Base-by-base conservation (phyloP, 1,140 invertebrate species). In the Drosophila murphyi region DNA sequence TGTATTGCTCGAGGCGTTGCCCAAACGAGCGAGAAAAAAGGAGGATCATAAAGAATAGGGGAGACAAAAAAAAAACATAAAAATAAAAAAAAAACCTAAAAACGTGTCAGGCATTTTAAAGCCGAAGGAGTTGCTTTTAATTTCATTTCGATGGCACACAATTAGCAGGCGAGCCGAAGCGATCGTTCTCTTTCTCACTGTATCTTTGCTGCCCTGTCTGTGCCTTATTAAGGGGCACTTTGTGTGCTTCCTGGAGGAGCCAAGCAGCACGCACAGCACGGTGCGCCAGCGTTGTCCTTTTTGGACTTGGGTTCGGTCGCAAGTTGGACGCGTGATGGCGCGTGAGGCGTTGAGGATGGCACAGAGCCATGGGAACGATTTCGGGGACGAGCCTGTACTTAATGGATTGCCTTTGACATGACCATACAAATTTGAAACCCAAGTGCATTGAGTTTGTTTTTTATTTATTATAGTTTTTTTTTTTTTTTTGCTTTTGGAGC, bases 81-180 rank as follows among this genome's bases (percentile, higher is more conserved):
- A 37, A 60, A 37, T 67, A 59, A 60, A 47, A 50, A 56, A 55
- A 3, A 3, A 43, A 45, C 50, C 64, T 51, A 37, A 71, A 79
- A 70, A 79, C 76, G 76, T 79, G 76, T 76, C 67, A 79, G 76
- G 73, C 73, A 79, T 76, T 76, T 57, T 77, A 82, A 88, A 78
- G 77, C 60, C 57, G 67, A 88, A 87, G 83, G 83, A 87, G 83
- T 87, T 88, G 80, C 83, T 88, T 87, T 87, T 83, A 83, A 87
- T 82, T 88, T 82, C 72, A 75, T 83, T 87, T 76, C 70, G 85
- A 83, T 88, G 85, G 83, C 83, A 80, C 77, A 87, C 83, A 87
- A 87, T 87, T 87, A 87, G 80, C 83, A 87, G 80, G 56, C 77
- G 76, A 80, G 62, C 60, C 37, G 62, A 43, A 52, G 32, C 35